Percentiles rank a stretch among this genome's conserved stretches.
Conservation (phyloP, 2,888 invertebrate genomes). For the Andrena flavipes region DNA sequence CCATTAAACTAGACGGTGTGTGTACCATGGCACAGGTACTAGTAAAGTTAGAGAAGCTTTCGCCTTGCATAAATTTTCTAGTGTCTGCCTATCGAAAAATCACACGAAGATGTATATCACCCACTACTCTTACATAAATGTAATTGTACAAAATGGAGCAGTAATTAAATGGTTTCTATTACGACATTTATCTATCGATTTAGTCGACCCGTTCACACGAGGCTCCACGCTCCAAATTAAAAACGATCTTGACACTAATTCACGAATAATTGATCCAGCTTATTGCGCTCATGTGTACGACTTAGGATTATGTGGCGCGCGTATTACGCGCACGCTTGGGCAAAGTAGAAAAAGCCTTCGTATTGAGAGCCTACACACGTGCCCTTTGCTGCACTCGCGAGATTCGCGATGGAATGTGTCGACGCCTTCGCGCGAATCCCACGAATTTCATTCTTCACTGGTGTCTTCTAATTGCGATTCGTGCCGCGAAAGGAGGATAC, state of each 20-base stretch:
- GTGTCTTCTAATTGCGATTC: slow-evolving; percentile 35
- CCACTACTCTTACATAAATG: no score
- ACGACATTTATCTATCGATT: background rate
- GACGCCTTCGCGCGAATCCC: slow-evolving; percentile 70
- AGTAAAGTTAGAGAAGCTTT: background rate
- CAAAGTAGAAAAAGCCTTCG: slow-evolving; percentile 14
- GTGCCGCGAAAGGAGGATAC: slow-evolving; percentile 30
- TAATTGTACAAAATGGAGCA: background rate
- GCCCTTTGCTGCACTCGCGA: slow-evolving; percentile 46
- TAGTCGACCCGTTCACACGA: slow-evolving; percentile 4
- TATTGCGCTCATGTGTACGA: background rate
- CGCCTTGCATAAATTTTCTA: background rate
- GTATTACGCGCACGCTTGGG: slow-evolving; percentile 12
- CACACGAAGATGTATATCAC: no score
- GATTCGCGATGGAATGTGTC: slow-evolving; percentile 62
- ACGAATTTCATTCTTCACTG: slow-evolving; percentile 59
- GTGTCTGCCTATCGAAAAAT: background rate
- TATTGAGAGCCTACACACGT: slow-evolving; percentile 45
- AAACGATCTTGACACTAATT: slow-evolving; percentile 66
- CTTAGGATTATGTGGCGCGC: slow-evolving; percentile 22
- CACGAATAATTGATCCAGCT: slow-evolving; percentile 60
- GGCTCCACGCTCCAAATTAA: slow-evolving; percentile 33
- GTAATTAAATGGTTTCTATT: background rate
- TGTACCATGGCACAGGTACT: no score
- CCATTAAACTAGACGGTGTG: no score